These are phyloP conservation scores for Endotricha flammealis DNA, from an alignment of 2,888 invertebrate genomes.

Conservation along the genomic window DNA sequence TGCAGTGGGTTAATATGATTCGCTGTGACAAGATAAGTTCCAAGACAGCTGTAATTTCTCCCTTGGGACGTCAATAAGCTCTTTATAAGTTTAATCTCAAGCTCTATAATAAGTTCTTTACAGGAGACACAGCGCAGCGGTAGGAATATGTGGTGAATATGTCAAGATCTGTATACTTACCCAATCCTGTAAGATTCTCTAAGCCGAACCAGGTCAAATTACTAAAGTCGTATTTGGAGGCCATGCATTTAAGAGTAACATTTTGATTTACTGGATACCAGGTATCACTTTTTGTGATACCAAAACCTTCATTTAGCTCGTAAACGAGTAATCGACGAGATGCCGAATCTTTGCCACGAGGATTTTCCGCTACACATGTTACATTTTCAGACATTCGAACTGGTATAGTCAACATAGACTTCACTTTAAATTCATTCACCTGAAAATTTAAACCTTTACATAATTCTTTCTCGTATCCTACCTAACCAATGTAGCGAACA, in stretches of 20 bases:
- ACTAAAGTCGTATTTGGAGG: slow-evolving; percentile 47
- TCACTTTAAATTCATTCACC: slow-evolving; percentile 8
- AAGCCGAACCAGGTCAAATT: slow-evolving; percentile 46
- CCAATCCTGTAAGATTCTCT: slow-evolving; percentile 20
- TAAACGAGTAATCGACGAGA: slow-evolving; percentile 39
- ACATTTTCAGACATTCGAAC: slow-evolving; percentile 40
- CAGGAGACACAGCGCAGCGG: too few relatives aligned
- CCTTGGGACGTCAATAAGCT: too few relatives aligned
- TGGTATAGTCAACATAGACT: slow-evolving; percentile 9
- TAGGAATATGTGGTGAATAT: too few relatives aligned
- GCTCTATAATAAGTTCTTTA: too few relatives aligned
- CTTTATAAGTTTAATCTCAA: too few relatives aligned
- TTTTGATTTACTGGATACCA: slow-evolving; percentile 47
- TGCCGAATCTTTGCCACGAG: not conserved
- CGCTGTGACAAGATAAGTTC: too few relatives aligned
- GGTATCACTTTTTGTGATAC: slow-evolving; percentile 32
- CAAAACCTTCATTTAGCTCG: slow-evolving; percentile 54
- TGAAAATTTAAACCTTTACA: not conserved
- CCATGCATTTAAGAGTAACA: slow-evolving; percentile 45
- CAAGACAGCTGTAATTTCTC: too few relatives aligned
- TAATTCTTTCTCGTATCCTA: not conserved
- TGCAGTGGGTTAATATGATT: too few relatives aligned
- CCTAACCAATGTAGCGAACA: slow-evolving; percentile 28
- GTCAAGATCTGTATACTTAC: too few relatives aligned
- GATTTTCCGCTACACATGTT: slow-evolving; percentile 43